Conservation (phyloP, 2,113 vertebrate genomes). For the human (Homo sapiens) region GRCh38 chr12:78476001-78476500, state of each 20-base stretch:
- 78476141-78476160: neutral
- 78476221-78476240: neutral
- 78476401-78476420: neutral
- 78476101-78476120: neutral
- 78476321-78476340: neutral
- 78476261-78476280: neutral
- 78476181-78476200: neutral
- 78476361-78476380: neutral
- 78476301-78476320: neutral
- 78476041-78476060: neutral
- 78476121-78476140: neutral
- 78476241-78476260: neutral
- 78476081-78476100: neutral
- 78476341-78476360: neutral
- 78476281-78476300: neutral
- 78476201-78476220: neutral
- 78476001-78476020: neutral
- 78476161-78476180: neutral
- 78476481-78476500: neutral
- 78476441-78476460: neutral
- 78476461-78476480: neutral
- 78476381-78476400: neutral
- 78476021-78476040: neutral
- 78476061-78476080: neutral
- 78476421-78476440: neutral